Base-by-base conservation (phyloP, 1,140 invertebrate genomes). In the Caerostris darwini region DNA sequence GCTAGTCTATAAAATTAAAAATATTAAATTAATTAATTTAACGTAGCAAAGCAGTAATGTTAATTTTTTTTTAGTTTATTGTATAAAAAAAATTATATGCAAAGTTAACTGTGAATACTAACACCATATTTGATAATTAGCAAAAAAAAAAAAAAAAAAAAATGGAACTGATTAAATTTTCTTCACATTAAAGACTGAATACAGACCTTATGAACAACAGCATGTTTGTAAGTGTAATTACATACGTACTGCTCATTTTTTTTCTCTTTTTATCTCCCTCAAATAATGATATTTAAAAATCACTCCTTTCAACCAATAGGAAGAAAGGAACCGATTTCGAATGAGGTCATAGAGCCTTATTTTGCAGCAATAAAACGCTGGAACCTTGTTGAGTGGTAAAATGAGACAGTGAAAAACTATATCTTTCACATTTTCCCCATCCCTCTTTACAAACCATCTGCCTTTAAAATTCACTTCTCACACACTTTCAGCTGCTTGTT, bases 401-500 rank as follows among this genome's bases (percentile, higher is more conserved):
- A 57, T 90, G 69, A 90, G 89, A 77, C 69, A 77, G 89, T 53
- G 34, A 58, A 90, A 81, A 59, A 19, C 53, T 50, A 50, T 50
- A 77, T 77, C 34, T 77, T 77, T 50, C 71, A 34, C 71, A 50
- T 50, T 77, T 77, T 81, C 19, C 54, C n/a, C 12, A 6, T 34
- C 34, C 64, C 90, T n/a, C 88, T 19, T 82, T 82, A 12, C 17
- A 85, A 92, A 85, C 90, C 92, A 93, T 85, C 92, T 93, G 92
- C 83, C 82, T 87, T 57, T 14, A 67, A 7, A 69, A 64, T 59
- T 53, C 58, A 59, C 56, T 93, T 93, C 92, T 93, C 92, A 87
- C 81, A 87, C 56, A 19, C 81, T 53, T 82, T 93, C 92, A 87
- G 82, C 64, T 93, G 92, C 92, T 93, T 93, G 92, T 93, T 93